Base-by-base conservation (phyloP, 2,113 vertebrate species). In the Rostratula benghalensis region DNA sequence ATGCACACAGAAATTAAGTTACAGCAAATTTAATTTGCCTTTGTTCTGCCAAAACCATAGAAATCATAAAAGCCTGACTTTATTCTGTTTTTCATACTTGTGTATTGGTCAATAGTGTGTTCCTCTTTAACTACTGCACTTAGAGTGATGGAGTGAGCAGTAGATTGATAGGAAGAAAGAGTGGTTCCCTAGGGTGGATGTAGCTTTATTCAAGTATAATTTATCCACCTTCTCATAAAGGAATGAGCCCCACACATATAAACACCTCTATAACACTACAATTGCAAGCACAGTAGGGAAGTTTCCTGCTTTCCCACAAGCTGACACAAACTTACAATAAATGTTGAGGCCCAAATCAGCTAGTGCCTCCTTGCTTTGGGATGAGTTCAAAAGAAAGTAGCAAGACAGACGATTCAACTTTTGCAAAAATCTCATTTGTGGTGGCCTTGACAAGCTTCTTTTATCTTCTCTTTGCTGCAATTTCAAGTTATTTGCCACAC, bases 1-100 rank as follows among this genome's bases (percentile, higher is more conserved):
- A 82, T 61, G n/a, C 39, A 68, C 50, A 68, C 22, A 78, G 56
- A 91, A 95, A 93, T 93, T 81, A 84, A 71, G 83, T 92, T 81
- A 56, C 48, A 83, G 68, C 22, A 17, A 31, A 43, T 86, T 92
- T 83, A 81, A 82, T 68, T 86, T 7, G 4, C 28, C 53, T 81
- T 78, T 81, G 37, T 78, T 93, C 83, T 84, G 28, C 10, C 20
- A 69, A 48, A 91, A 53, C 45, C 53, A 54, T 31, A 53, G 79
- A 89, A 84, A 95, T 61, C 43, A 57, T 48, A 75, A 87, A 92
- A 83, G 3, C 6, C n/a, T 76, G 22, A 2, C 13, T 81, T 28
- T 89, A 53, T 14, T 11, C 39, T 28, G 20, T 2, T 79, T 93
- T 87, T 89, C 1, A 1, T 76, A 60, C n/a, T 53, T 74, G 21